Percentiles rank a stretch among this genome's conserved stretches.
Conservation (phyloP, 64 coral and sea anemone genomes). For the Stichodactyla mertensii region DNA sequence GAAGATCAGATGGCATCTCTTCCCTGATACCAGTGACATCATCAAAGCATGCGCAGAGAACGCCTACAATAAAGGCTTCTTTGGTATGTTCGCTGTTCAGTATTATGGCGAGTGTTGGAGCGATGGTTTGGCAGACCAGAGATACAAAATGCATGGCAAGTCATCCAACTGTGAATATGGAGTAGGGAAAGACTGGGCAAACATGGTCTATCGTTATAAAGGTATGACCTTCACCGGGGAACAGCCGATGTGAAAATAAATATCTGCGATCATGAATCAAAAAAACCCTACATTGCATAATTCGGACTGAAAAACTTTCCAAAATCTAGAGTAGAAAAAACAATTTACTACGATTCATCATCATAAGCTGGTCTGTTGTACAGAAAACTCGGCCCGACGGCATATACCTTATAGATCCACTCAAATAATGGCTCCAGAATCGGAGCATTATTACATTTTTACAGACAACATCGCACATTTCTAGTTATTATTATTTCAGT, state of each 20-base stretch:
- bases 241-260: too few relatives aligned
- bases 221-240: neutral
- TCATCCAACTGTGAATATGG: slow-evolving; percentile 7
- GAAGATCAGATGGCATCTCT: neutral
- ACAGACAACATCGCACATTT: too few relatives aligned
- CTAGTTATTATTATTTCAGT: too few relatives aligned
- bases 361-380: too few relatives aligned
- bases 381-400: too few relatives aligned
- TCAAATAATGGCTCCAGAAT: too few relatives aligned
- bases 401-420: too few relatives aligned
- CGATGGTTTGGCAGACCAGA: neutral
- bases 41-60: neutral
- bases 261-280: neutral
- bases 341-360: too few relatives aligned
- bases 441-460: too few relatives aligned
- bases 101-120: slow-evolving; percentile 27
- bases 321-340: too few relatives aligned
- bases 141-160: neutral
- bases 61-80: neutral
- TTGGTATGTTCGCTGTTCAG: neutral
- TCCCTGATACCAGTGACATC: neutral
- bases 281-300: too few relatives aligned
- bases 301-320: too few relatives aligned
- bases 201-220: slow-evolving; percentile 3
- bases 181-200: slow-evolving; percentile 12